phyloP scores from a whole-genome alignment of 1,140 invertebrate species.

The Psix sp. region DNA sequence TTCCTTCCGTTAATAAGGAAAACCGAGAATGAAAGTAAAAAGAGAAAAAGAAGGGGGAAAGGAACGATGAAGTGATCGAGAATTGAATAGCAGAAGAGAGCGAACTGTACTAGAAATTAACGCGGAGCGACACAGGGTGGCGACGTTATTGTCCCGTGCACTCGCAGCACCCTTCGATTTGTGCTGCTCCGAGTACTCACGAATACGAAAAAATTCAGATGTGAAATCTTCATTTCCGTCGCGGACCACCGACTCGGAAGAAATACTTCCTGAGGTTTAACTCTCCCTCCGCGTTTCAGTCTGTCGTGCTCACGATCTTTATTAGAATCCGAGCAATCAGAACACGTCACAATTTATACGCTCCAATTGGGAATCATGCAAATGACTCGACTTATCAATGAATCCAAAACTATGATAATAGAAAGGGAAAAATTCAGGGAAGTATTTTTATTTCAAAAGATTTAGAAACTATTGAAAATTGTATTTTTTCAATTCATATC shows the following conservation, averaged over 20 bases:
- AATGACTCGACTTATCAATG: slow-evolving; percentile 26
- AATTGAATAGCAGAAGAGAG: slow-evolving; percentile 39
- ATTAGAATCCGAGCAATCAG: slow-evolving; percentile 57
- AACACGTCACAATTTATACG: slow-evolving; percentile 39
- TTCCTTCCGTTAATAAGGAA: slow-evolving; percentile 63
- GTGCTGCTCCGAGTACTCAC: slow-evolving; percentile 52
- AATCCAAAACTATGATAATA: slow-evolving; percentile 11
- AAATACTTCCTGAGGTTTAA: slow-evolving; percentile 74
- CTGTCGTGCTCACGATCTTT: slow-evolving; percentile 44
- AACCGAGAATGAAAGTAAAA: slow-evolving; percentile 32
- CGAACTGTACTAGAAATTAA: slow-evolving; percentile 67
- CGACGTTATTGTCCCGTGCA: slow-evolving; percentile 63
- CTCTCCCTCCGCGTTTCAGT: slow-evolving; percentile 17
- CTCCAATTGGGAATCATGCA: slow-evolving; percentile 54
- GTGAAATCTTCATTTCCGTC: slow-evolving; percentile 76
- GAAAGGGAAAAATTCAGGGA: no score
- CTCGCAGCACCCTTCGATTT: slow-evolving; percentile 61
- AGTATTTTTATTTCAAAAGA: not conserved
- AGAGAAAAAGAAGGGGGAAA: slow-evolving; percentile 13
- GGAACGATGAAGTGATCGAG: slow-evolving; percentile 28
- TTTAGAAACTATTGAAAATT: no score
- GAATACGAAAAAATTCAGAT: slow-evolving; percentile 75
- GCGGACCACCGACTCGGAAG: slow-evolving; percentile 73
- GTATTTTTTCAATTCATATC: no score
- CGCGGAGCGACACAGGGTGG: slow-evolving; percentile 65